Evolutionary conservation across 2,797 vertebrate species (phyloP), one percentile per base, ranked within the genome.

Genomic region (Amniataba percoides): DNA sequence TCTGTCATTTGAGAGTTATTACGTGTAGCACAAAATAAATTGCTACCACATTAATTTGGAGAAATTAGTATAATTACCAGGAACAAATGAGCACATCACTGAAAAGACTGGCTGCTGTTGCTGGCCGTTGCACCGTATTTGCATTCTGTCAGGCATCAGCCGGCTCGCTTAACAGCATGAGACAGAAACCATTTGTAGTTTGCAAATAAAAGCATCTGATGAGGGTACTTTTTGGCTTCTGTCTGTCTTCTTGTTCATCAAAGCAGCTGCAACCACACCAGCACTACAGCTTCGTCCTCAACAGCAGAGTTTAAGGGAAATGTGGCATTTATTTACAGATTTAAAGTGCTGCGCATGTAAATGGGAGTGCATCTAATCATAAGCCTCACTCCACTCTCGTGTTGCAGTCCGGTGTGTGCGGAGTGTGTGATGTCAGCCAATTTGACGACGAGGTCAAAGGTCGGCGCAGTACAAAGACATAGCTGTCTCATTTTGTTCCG

Each of bases 401-500:
- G 68, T 80, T 14, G 49, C 67, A 51, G 42, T 69, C 80, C 80
- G 77, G 80, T 81, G 73, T 78, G 66, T 56, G 43, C 7, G 21
- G 46, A 66, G 60, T 64, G 70, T 86, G 61, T 40, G 65, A 78
- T 86, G 83, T 87, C 83, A 67, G 66, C 71, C 83, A 71, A 77
- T 85, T 88, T 88, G 71, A 77, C 21, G 40, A 65, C 12, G 8
- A 40, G 84, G 86, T 90, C 87, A 82, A 46, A 34, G 89, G 85
- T 87, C 64, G 80, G 78, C 72, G 64, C 59, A 36, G 83, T 87
- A 85, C 84, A 88, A 84, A 88, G 81, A 87, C 83, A 57, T 68
- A 49, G 68, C 83, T 84, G 78, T 91, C 81, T 88, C 68, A 67
- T 88, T 89, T 86, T 79, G 55, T 81, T 71, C 62, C 5, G 55